Evolutionary conservation across 2,113 vertebrate species (phyloP), one percentile per base, ranked within the genome.

Genomic region (Rallus limicola): DNA sequence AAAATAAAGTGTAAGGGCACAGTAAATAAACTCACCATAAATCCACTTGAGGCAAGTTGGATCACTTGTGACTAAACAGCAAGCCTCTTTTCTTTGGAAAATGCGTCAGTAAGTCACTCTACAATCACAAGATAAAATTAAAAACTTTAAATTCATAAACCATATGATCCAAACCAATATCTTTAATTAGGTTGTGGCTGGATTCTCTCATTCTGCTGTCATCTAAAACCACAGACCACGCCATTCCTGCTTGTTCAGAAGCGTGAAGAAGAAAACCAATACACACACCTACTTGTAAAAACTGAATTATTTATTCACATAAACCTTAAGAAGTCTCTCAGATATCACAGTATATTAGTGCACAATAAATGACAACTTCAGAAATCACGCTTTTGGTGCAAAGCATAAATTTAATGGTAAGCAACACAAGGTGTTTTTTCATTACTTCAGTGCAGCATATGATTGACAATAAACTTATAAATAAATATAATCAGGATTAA

Each of bases 261-360:
- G 13, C 10, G 6, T 16, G 8, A 31, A 70, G 50, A 90, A 92
- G 7, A 63, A 82, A 92, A 90, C 38, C 60, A 93, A 5, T 11
- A 52, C 23, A 53, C n/a, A 42, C 7, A 90, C 9, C 16, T 11
- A 42, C 50, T 38, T 59, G 63, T 52, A 88, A 91, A 86, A 36
- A 12, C 53, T 19, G 9, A 94, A 90, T 44, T 85, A 67, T 92
- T 95, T 94, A 78, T 94, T 93, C 56, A 81, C 31, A 63, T 33
- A 80, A 85, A 69, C 23, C 10, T 95, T 44, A 70, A 68, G 29
- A 92, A 68, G 7, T 26, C 33, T 82, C 26, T 90, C 48, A 88
- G 59, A 74, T 16, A 34, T 59, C 36, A 93, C 48, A 84, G 42
- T 36, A 48, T 58, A 31, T 24, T 55, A 70, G 10, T 4, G 16